phyloP scores from a whole-genome alignment of 1,140 invertebrate genomes.

The Pseudobourletiella spinata region DNA sequence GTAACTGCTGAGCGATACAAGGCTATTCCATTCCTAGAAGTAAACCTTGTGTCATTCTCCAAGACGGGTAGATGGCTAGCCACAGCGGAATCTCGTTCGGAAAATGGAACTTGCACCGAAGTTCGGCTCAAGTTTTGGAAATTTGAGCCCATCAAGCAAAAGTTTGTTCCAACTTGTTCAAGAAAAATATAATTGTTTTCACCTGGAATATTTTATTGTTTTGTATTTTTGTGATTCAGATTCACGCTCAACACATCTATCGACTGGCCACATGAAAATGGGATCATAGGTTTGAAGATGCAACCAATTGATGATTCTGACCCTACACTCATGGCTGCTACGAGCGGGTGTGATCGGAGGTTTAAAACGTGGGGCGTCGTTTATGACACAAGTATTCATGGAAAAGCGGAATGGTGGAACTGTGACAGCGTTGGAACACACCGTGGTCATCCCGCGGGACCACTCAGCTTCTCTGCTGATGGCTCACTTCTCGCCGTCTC shows the following conservation, averaged over 20 bases:
- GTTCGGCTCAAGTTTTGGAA: slow-evolving; percentile 70
- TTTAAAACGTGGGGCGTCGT: slow-evolving; percentile 64
- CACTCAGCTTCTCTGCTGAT: slow-evolving; percentile 60
- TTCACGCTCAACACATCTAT: slow-evolving; percentile 63
- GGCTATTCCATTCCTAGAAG: slow-evolving; percentile 56
- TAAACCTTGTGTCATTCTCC: slow-evolving; percentile 58
- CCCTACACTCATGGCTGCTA: slow-evolving; percentile 41
- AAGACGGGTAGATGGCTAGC: slow-evolving; percentile 64
- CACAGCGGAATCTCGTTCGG: slow-evolving; percentile 58
- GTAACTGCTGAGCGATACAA: slow-evolving; percentile 52
- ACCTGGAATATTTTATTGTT: not conserved
- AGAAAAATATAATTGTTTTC: not conserved
- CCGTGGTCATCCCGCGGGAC: slow-evolving; percentile 47
- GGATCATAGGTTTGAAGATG: slow-evolving; percentile 53
- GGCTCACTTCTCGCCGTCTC: slow-evolving; percentile 63
- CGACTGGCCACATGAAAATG: slow-evolving; percentile 58
- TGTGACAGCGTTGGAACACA: slow-evolving; percentile 58
- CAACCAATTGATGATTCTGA: slow-evolving; percentile 44
- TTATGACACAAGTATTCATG: slow-evolving; percentile 47
- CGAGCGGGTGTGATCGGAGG: slow-evolving; percentile 56
- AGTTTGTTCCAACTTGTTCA: slow-evolving; percentile 43
- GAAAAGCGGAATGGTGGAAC: slow-evolving; percentile 49
- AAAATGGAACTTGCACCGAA: slow-evolving; percentile 47
- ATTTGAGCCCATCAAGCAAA: slow-evolving; percentile 53
- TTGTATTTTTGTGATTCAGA: slow-evolving; percentile 41